phyloP scores from a whole-genome alignment of 2,113 vertebrate genomes.

The Eretmochelys imbricata region DNA sequence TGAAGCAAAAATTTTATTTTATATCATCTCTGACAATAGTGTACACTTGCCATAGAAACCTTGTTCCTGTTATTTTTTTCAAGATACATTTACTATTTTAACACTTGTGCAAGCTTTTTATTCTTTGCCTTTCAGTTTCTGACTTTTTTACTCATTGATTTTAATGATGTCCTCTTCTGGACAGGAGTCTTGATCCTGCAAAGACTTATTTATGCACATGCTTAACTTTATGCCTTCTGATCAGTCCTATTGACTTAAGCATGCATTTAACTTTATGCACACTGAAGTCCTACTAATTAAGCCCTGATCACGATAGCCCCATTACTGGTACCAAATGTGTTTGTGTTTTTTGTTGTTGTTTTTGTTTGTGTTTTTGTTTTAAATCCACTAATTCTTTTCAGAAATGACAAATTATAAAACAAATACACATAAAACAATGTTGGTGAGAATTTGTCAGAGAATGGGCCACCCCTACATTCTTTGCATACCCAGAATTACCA shows the following conservation, averaged over 20 bases:
- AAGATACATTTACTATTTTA: background rate
- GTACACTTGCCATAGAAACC: background rate
- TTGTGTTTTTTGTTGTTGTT: too few relatives aligned
- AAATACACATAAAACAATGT: background rate
- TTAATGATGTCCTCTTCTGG: rapidly evolving
- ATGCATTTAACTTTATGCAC: background rate
- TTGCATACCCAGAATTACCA: rapidly evolving
- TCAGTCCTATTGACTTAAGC: background rate
- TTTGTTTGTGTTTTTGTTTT: background rate
- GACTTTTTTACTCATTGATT: background rate
- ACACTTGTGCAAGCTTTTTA: rapidly evolving
- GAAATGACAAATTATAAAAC: background rate
- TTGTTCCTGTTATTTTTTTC: background rate
- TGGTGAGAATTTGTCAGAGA: rapidly evolving
- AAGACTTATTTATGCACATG: background rate
- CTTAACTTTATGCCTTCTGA: rapidly evolving
- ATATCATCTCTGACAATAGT: background rate
- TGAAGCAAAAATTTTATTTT: background rate
- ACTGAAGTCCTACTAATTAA: background rate
- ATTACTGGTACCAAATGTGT: background rate
- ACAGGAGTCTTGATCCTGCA: background rate
- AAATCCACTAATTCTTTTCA: background rate
- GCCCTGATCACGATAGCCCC: background rate
- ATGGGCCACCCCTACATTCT: background rate
- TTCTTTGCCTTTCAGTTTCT: background rate